Conservation (phyloP, 2,113 vertebrate genomes). For the Vombatus ursinus region DNA sequence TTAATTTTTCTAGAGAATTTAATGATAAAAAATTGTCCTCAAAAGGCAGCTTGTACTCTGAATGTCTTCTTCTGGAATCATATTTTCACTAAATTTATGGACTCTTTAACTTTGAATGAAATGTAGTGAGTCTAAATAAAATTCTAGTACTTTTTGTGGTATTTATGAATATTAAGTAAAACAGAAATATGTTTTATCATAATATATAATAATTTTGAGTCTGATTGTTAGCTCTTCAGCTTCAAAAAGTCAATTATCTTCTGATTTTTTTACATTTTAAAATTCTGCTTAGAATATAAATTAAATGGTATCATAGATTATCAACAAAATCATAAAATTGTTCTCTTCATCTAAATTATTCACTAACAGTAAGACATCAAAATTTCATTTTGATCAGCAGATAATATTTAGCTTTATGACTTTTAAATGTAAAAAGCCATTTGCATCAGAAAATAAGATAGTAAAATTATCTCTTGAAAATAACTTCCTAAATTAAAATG, state of each 20-base stretch:
- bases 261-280: conserved; percentile 48
- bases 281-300: conserved; percentile 47
- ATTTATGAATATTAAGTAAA: conserved; percentile 21
- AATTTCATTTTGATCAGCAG: conserved; percentile 37
- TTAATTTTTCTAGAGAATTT: conserved; percentile 5
- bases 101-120: conserved; percentile 21
- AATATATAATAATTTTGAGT: conserved; percentile 3
- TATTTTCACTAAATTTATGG: neutral
- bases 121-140: neutral
- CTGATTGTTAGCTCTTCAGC: neutral
- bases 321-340: conserved; percentile 47
- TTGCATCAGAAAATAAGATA: conserved; percentile 37
- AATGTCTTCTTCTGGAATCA: neutral
- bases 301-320: conserved; percentile 45
- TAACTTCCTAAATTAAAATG: conserved; percentile 38
- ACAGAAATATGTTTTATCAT: conserved; percentile 6
- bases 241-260: conserved; percentile 42
- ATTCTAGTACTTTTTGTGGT: conserved; percentile 23
- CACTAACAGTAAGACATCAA: conserved; percentile 48
- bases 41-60: neutral
- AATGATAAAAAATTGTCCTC: neutral
- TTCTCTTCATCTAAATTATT: conserved; percentile 44
- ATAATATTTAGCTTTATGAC: conserved; percentile 27
- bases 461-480: conserved; percentile 38
- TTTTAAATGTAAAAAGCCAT: neutral